Base-by-base conservation (phyloP, 2,888 invertebrate genomes). In the Drosophila paranaensis region DNA sequence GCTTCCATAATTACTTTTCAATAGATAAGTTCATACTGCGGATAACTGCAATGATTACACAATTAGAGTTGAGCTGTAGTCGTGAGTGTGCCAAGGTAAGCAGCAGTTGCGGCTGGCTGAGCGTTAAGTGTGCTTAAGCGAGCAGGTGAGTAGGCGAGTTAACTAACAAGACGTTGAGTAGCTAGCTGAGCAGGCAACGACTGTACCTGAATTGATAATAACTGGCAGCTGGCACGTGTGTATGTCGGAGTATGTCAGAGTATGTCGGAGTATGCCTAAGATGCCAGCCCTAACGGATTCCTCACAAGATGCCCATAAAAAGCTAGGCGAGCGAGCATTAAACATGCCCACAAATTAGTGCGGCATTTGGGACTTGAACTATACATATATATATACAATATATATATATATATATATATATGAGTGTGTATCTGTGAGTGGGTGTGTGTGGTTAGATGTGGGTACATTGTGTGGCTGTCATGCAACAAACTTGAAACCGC, bases 331-430 rank as follows among this genome's bases (percentile, higher is more conserved):
- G 46, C 66, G 61, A 67, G 46, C 69, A 74, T 74, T 79, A 54
- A 82, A 72, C 80, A 82, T 75, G 81, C 65, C 86, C 86, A 81
- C 81, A 82, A 82, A 82, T 82, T 82, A 86, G 83, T 86, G 79
- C 77, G 65, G 57, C 82, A 72, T 83, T 86, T 74, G 79, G 79
- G 82, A 82, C 61, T 57, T 65, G 60, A 78, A 70, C 72, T 66
- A 61, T n/a, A n/a, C n/a, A n/a, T n/a, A n/a, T n/a, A n/a, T n/a
- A n/a, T 68, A 30, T 30, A 30, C 6, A 30, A 30, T 30, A 30
- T 30, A 30, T 30, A 30, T 30, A 30, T 64, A 42, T 43, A 37
- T 64, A 40, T 35, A 50, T 50, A 16, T 11, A 11, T 53, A 48
- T 45, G 25, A 8, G 20, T 57, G 42, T 33, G 40, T 42, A 13